Evolutionary conservation across 2,113 vertebrate genomes (phyloP), one percentile per base, ranked within the genome.

Genomic region (Spermophilus dauricus): DNA sequence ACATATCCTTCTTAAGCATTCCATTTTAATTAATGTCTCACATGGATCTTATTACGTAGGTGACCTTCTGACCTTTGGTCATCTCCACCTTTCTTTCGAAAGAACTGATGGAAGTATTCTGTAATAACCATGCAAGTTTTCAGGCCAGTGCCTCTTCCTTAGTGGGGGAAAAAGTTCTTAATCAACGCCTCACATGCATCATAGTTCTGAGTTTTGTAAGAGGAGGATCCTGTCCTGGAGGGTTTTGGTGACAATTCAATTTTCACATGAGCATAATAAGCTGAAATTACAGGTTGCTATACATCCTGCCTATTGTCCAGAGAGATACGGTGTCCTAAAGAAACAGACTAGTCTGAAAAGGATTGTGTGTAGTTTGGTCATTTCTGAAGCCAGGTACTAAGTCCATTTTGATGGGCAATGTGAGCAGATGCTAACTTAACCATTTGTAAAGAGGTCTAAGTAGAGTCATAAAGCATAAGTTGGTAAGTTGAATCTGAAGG

Each of bases 41-140:
- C 12, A 12, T 88, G 97, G 91, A 80, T 80, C 96, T 97, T 89
- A 86, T 96, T 96, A 98, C 42, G 32, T 89, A 93, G 91, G 70
- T 97, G 96, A 98, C 97, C 96, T 98, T 83, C 94, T 97, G 96
- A 78, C 91, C 94, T 97, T 98, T 94, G 91, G 97, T 96, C 96
- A 97, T 97, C 97, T 96, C 96, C 90, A 96, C 96, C 97, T 97
- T 94, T 94, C 96, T 98, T 97, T 98, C 73, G 75, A 98, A 98
- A 98, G 96, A 97, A 94, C 86, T 97, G 96, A 96, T 96, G 73
- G 94, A 95, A 89, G 82, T 80, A 80, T 86, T 86, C 86, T 96
- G 4, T 97, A 95, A 98, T 97, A 97, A 97, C 45, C 45, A 96
- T 11, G 53, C 87, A 61, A 67, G 86, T 30, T 72, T 72, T 81